Conservation (phyloP, 64 coral and sea anemone genomes). For the Cladopsammia gracilis region DNA sequence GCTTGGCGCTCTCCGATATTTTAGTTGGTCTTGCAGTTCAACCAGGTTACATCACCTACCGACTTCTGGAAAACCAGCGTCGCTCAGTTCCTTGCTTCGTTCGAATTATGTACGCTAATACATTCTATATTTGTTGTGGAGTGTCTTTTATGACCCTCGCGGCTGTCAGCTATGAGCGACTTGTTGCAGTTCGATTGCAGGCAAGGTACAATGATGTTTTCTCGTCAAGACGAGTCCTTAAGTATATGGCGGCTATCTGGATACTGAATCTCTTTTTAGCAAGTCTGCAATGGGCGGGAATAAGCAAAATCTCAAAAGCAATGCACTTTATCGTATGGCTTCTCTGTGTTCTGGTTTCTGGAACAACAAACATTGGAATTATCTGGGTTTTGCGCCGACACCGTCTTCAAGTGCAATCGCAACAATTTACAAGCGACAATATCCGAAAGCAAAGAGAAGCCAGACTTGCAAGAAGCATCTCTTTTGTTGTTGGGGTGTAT, state of each 20-base stretch:
- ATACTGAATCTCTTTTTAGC: slow-evolving; percentile 63
- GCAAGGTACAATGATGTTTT: slow-evolving; percentile 61
- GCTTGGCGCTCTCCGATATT: slow-evolving; percentile 78
- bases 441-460: slow-evolving; percentile 27
- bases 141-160: slow-evolving; percentile 88
- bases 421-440: neutral
- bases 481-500: slow-evolving; percentile 70
- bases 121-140: slow-evolving; percentile 74
- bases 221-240: slow-evolving; percentile 27
- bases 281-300: slow-evolving; percentile 63
- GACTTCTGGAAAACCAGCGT: slow-evolving; percentile 66
- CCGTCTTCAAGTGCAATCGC: slow-evolving; percentile 42
- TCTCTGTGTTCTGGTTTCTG: slow-evolving; percentile 43
- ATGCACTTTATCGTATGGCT: slow-evolving; percentile 58
- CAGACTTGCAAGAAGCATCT: slow-evolving; percentile 45
- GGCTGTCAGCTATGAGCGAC: slow-evolving; percentile 74
- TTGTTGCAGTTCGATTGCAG: slow-evolving; percentile 58
- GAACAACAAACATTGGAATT: slow-evolving; percentile 50
- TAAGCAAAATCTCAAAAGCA: slow-evolving; percentile 27
- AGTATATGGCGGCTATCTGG: slow-evolving; percentile 67
- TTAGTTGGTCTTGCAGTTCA: slow-evolving; percentile 72
- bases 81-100: slow-evolving; percentile 68
- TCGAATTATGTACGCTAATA: slow-evolving; percentile 66
- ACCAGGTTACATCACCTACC: slow-evolving; percentile 55
- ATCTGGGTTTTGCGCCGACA: slow-evolving; percentile 48